Evolutionary conservation across 2,797 vertebrate species (phyloP).

Genomic region (Echiichthys vipera): DNA sequence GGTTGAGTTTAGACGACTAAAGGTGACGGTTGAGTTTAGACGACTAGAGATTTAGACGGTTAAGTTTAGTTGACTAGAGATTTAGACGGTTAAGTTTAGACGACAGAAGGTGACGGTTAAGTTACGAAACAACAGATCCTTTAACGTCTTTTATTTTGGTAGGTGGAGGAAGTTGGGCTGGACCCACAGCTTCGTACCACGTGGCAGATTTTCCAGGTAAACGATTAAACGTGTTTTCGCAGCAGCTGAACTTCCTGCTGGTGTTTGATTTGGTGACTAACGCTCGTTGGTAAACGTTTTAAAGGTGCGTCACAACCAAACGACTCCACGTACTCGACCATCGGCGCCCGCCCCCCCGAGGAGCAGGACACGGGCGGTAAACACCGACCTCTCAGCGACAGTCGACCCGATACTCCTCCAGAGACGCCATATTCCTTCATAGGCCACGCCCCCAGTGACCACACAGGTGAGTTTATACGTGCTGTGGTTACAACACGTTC

Average conservation of each 20-base stretch:
- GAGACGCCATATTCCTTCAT: background rate
- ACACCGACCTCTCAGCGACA: background rate
- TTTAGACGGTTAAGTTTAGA: no score
- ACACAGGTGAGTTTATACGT: no score
- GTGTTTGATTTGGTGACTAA: background rate
- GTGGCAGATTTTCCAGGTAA: background rate
- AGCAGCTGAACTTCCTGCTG: no score
- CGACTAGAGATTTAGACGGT: no score
- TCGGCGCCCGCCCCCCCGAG: background rate
- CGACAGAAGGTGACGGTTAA: no score
- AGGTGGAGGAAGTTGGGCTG: background rate
- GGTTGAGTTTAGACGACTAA: no score
- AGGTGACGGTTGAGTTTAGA: no score
- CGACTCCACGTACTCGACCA: constrained; percentile 1
- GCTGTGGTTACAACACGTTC: no score
- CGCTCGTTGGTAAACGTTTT: background rate
- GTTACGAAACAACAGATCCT: background rate
- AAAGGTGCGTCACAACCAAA: background rate
- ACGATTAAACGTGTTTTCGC: no score
- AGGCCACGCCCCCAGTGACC: no score
- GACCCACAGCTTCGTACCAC: background rate
- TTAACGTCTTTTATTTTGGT: background rate
- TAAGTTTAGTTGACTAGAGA: no score
- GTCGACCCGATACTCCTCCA: no score
- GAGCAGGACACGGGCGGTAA: background rate